Conservation (phyloP, 2,888 invertebrate genomes). For the Drosophila siamana region DNA sequence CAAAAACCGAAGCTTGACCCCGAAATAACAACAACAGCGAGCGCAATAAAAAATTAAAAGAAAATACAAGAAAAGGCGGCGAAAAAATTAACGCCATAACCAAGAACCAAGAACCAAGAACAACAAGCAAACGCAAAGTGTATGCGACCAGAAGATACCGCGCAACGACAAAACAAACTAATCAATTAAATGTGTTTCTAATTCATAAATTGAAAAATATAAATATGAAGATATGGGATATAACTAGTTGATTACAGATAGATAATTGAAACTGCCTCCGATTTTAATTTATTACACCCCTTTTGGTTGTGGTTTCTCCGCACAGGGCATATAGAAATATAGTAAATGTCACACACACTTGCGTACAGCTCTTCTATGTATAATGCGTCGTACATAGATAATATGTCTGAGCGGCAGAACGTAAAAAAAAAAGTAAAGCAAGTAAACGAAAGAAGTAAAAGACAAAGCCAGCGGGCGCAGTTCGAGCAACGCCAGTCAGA, state of each 20-base stretch:
- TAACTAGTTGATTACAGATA: background rate
- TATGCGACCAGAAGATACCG: background rate
- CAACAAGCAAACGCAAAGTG: background rate
- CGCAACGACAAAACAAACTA: background rate
- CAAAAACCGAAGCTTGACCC: conserved; percentile 51
- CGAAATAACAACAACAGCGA: conserved; percentile 35
- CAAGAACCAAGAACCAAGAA: no score
- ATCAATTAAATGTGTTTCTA: no score
- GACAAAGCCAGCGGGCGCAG: conserved; percentile 64
- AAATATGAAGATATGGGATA: no score
- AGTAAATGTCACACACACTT: conserved; percentile 1
- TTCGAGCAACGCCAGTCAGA: conserved; percentile 62
- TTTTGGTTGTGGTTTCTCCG: background rate
- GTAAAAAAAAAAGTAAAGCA: conserved; percentile 37
- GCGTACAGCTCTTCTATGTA: conserved; percentile 1
- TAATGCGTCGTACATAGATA: background rate
- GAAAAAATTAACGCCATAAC: conserved; percentile 70
- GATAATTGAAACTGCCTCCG: background rate
- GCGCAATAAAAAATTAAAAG: conserved; percentile 53
- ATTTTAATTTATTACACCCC: background rate
- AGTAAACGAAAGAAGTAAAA: conserved; percentile 33
- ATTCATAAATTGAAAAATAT: no score
- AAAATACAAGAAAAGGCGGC: conserved; percentile 51
- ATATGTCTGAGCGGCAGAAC: conserved; percentile 18
- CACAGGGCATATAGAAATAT: conserved; percentile 10